phyloP scores from a whole-genome alignment of 1,140 invertebrate genomes.

The Rhysida immarginata region DNA sequence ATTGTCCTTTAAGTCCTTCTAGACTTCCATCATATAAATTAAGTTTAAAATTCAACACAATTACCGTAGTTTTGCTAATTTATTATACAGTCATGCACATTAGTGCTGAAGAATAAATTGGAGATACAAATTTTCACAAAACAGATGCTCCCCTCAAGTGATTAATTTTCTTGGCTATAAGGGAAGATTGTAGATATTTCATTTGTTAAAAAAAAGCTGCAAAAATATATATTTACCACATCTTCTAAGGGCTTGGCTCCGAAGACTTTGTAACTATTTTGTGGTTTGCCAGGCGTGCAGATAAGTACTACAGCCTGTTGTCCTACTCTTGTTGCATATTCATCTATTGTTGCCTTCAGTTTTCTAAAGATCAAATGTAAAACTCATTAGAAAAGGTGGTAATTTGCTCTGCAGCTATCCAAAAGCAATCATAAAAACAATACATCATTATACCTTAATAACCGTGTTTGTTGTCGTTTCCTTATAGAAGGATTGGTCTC shows the following conservation, averaged over 20 bases:
- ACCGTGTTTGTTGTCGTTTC: conserved; percentile 87
- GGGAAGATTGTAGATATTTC: no score
- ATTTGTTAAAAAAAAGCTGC: neutral
- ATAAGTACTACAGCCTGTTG: conserved; percentile 92
- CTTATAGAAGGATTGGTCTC: conserved; percentile 95
- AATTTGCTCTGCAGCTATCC: neutral
- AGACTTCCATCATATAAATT: no score
- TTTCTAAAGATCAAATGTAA: conserved; percentile 43
- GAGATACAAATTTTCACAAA: no score
- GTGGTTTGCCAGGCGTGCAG: conserved; percentile 89
- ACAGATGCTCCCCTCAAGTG: no score
- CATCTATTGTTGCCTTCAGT: conserved; percentile 66
- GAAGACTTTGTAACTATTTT: conserved; percentile 86
- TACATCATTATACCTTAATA: conserved; percentile 47
- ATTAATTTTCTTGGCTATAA: no score
- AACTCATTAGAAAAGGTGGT: no score
- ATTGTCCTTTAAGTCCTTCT: no score
- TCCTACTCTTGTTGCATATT: conserved; percentile 92
- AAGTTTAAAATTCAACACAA: no score
- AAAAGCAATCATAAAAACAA: neutral
- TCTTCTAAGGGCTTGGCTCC: conserved; percentile 92
- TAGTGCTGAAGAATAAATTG: no score
- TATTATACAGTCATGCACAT: no score
- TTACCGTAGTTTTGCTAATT: no score
- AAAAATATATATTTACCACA: conserved; percentile 44